Conservation (phyloP, 1,140 invertebrate species). For the Brachionus rotundiformis region DNA sequence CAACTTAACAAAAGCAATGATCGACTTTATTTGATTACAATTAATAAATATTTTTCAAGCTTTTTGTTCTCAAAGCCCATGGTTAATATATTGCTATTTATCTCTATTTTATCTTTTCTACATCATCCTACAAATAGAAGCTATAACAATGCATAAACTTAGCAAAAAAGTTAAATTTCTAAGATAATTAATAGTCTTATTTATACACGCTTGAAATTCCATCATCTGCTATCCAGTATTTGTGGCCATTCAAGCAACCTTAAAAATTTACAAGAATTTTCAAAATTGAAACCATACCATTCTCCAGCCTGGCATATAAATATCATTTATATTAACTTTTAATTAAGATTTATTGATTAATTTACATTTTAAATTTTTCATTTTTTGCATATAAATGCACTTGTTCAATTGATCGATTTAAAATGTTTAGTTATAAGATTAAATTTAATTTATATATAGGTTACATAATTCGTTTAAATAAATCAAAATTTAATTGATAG, state of each 20-base stretch:
- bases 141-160: conserved; percentile 22
- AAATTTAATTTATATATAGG: too few species aligned
- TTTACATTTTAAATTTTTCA: neutral
- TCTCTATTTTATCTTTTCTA: neutral
- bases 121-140: conserved; percentile 6
- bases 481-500: too few species aligned
- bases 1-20: too few species aligned
- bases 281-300: neutral
- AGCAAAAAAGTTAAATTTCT: neutral
- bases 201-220: neutral
- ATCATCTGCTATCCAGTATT: neutral
- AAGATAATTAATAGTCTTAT: conserved; percentile 22
- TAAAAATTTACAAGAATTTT: neutral
- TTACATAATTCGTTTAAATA: too few species aligned
- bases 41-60: neutral
- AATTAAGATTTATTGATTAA: neutral
- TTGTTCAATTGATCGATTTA: too few species aligned
- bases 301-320: neutral
- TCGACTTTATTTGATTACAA: neutral
- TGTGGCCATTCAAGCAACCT: neutral
- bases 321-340: neutral
- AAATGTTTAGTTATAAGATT: too few species aligned
- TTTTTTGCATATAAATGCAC: neutral
- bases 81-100: conserved; percentile 18
- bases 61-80: neutral